phyloP scores from a whole-genome alignment of 1,140 invertebrate genomes.

The Xylocopa sonorina region DNA sequence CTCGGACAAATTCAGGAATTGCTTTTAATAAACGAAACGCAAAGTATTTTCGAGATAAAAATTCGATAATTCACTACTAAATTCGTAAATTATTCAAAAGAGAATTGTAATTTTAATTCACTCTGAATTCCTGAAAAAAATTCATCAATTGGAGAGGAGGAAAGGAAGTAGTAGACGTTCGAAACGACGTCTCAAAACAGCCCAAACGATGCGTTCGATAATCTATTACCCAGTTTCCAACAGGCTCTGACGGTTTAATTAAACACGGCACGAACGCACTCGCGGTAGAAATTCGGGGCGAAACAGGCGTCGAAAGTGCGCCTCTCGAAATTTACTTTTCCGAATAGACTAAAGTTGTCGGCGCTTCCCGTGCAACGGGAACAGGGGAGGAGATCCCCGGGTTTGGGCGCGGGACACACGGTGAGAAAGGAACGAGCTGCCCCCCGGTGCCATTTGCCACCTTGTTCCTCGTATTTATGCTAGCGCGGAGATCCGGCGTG shows the following conservation, averaged over 20 bases:
- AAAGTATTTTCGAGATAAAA: too few relatives aligned
- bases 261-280: neutral
- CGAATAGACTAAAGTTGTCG: neutral
- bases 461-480: slow-evolving; percentile 68
- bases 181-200: too few relatives aligned
- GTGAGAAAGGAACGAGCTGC: slow-evolving; percentile 65
- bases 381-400: slow-evolving; percentile 20
- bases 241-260: neutral
- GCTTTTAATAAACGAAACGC: too few relatives aligned
- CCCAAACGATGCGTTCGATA: too few relatives aligned
- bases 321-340: slow-evolving; percentile 10
- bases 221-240: neutral
- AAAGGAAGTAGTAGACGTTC: too few relatives aligned
- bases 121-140: too few relatives aligned
- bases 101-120: too few relatives aligned
- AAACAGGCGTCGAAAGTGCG: neutral
- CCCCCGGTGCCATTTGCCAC: slow-evolving; percentile 70
- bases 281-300: neutral
- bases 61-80: too few relatives aligned
- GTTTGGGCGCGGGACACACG: slow-evolving; percentile 23
- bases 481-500: slow-evolving; percentile 64
- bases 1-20: too few relatives aligned
- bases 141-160: too few relatives aligned
- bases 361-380: slow-evolving; percentile 3
- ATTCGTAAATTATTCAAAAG: too few relatives aligned